A percentile compares a stretch with the other conserved stretches of the same genome.
These are phyloP conservation scores for Thymelicus acteon DNA, from an alignment of 2,888 invertebrate genomes.

Conservation along the genomic window DNA sequence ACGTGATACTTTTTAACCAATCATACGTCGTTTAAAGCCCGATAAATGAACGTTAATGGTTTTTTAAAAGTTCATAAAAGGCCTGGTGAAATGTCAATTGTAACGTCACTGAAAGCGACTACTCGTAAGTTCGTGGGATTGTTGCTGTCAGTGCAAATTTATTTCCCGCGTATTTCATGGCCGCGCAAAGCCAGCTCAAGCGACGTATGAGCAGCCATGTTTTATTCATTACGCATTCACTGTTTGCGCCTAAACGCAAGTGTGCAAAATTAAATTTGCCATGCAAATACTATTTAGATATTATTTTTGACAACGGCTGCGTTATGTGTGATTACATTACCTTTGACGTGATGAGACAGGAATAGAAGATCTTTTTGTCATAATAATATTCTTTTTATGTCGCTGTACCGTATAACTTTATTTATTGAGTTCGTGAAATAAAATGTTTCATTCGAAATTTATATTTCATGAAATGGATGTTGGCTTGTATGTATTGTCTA, in stretches of 20 bases:
- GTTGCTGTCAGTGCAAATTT: neutral
- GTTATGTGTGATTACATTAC: conserved; percentile 44
- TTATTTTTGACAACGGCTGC: conserved; percentile 42
- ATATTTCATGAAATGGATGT: no score
- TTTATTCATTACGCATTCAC: conserved; percentile 76
- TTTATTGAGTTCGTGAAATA: conserved; percentile 10
- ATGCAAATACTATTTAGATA: conserved; percentile 68
- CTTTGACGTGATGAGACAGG: conserved; percentile 42
- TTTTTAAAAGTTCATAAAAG: no score
- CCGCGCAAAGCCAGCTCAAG: conserved; percentile 59
- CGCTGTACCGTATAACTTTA: neutral
- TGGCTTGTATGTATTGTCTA: no score
- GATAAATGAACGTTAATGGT: no score
- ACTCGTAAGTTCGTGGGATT: no score
- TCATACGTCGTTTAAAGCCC: no score
- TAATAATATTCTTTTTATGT: neutral
- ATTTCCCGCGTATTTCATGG: conserved; percentile 41
- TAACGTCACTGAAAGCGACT: no score
- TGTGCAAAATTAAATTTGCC: conserved; percentile 78
- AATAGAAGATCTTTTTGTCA: conserved; percentile 11
- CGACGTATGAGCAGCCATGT: conserved; percentile 76
- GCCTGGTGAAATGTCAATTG: no score
- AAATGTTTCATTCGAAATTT: neutral
- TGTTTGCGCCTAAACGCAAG: conserved; percentile 74
- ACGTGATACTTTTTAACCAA: no score